Conservation (phyloP, 2,113 vertebrate genomes). For the Otis tarda region DNA sequence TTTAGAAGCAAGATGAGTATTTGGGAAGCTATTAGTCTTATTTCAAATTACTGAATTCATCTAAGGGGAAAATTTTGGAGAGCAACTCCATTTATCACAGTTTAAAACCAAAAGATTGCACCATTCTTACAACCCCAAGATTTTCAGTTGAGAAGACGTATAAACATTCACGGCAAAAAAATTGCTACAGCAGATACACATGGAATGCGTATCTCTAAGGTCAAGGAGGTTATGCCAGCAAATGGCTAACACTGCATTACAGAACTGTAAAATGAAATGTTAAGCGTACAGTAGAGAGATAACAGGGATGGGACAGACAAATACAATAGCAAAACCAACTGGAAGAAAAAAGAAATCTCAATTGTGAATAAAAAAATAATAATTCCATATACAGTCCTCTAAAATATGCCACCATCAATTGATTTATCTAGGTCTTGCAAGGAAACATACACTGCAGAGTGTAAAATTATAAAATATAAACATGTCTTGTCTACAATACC, state of each 20-base stretch:
- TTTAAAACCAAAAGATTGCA: neutral
- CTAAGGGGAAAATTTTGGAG: neutral
- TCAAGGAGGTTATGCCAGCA: neutral
- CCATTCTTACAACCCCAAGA: neutral
- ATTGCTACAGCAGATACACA: neutral
- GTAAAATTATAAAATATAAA: neutral
- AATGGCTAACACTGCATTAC: neutral
- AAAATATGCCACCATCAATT: neutral
- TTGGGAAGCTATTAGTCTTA: slow-evolving; percentile 19
- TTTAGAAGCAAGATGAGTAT: slow-evolving; percentile 33
- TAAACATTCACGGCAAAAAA: neutral
- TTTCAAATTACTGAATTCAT: slow-evolving; percentile 25
- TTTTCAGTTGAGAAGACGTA: neutral
- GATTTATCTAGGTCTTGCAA: neutral
- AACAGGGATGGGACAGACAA: neutral
- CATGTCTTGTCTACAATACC: neutral
- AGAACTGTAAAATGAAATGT: neutral
- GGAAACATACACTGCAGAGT: neutral
- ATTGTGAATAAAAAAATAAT: neutral
- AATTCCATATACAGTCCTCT: neutral
- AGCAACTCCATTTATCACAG: neutral
- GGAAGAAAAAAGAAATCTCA: neutral
- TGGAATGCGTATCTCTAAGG: neutral
- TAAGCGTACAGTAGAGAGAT: neutral
- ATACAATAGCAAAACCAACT: neutral